Base-by-base conservation (phyloP, 2,888 invertebrate species). In the Chrysomela aeneicollis region DNA sequence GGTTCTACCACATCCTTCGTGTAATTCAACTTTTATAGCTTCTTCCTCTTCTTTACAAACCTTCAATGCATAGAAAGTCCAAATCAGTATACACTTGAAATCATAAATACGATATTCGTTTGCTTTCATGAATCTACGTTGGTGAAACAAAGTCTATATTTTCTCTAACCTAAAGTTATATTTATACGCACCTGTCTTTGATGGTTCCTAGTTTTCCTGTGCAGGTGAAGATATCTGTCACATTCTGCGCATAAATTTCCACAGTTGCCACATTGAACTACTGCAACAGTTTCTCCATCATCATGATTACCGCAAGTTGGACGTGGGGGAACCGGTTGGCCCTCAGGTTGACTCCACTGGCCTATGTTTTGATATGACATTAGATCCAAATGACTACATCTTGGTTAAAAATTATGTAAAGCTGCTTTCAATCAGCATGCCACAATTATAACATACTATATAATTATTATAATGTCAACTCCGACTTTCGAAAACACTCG, bases 11-110 rank as follows among this genome's bases (percentile, higher is more conserved):
- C 98, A 98, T 0, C 93, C 92, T 83, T 97, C 98, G 82, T 98
- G 98, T n/a, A 98, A 87, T 82, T 98, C 97, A 4, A 98, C 95
- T 68, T 95, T 92, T 67, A 98, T 96, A 0, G 97, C 94, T 80
- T 96, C 95, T 78, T 97, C 96, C 78, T 97, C 97, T 79, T 97
- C 97, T 81, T 97, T 97, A 83, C 97, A 97, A 18, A 95, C 92
- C 90, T 91, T 22, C 19, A 35, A 17, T 21, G 8, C 53, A 57
- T 51, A 70, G 62, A 69, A 70, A 37, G 26, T 47, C 32, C 55
- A 35, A 10, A 9, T 9, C 2, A 35, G 2, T 35, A 26, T 58
- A 58, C 8, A n/a, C n/a, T n/a, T n/a, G n/a, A n/a, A n/a, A n/a
- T n/a, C n/a, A n/a, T n/a, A n/a, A n/a, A n/a, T n/a, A n/a, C n/a